Conservation (phyloP, 2,797 vertebrate genomes). For the Chiroxiphia lanceolata region DNA sequence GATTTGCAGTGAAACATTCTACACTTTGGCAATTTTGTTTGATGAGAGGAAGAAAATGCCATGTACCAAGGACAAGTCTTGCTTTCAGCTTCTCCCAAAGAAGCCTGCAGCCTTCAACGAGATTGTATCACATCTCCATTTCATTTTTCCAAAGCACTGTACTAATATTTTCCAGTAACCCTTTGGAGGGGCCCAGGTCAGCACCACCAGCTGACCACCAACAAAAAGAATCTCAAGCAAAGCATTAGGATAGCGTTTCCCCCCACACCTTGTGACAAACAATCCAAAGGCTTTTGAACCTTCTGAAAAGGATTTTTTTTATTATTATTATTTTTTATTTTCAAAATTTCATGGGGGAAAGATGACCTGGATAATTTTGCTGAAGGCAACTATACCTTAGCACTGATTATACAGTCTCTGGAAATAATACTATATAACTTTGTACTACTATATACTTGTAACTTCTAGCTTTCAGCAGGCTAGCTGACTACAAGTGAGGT, state of each 20-base stretch:
- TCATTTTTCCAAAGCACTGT: background rate
- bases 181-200: background rate
- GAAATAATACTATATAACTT: too few relatives aligned
- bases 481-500: background rate
- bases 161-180: background rate
- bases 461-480: background rate
- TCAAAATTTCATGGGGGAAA: background rate
- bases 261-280: background rate
- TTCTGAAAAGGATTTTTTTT: background rate
- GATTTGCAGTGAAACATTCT: background rate
- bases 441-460: too few relatives aligned
- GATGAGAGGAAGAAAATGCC: background rate
- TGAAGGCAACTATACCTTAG: background rate
- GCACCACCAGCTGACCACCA: background rate
- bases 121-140: background rate
- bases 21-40: background rate
- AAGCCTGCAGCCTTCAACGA: background rate
- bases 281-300: background rate
- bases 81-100: background rate
- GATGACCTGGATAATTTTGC: background rate
- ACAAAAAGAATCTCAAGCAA: background rate
- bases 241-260: background rate
- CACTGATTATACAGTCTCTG: background rate
- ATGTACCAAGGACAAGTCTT: background rate
- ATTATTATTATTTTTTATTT: background rate